Percentiles rank a stretch among this genome's conserved stretches.
Evolutionary conservation across 2,113 vertebrate genomes (phyloP).

Genomic region (Dolichotis patagonum): DNA sequence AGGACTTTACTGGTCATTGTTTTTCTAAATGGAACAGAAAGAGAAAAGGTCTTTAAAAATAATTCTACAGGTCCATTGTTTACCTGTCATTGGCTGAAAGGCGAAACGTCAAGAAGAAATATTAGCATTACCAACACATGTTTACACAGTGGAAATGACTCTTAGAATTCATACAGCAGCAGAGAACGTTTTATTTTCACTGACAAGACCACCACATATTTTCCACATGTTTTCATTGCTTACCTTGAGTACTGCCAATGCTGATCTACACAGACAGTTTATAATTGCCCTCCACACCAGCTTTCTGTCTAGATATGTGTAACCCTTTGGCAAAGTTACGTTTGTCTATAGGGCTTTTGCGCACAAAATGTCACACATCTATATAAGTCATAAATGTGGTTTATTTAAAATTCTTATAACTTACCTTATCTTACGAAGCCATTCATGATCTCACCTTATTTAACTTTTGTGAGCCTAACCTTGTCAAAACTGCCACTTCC

Average conservation of each 20-base stretch:
- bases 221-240: slow-evolving; percentile 44
- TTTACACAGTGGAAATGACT: slow-evolving; percentile 55
- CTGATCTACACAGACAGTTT: background rate
- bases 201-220: slow-evolving; percentile 49
- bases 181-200: slow-evolving; percentile 52
- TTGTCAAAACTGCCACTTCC: slow-evolving; percentile 39
- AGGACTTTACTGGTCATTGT: slow-evolving; percentile 20
- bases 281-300: slow-evolving; percentile 43
- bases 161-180: slow-evolving; percentile 48
- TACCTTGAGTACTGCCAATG: background rate
- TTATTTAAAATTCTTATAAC: slow-evolving; percentile 37
- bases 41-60: slow-evolving; percentile 41
- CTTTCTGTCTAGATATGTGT: slow-evolving; percentile 40
- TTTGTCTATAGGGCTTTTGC: slow-evolving; percentile 37
- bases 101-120: slow-evolving; percentile 62
- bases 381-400: slow-evolving; percentile 31
- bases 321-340: background rate
- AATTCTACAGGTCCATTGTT: slow-evolving; percentile 48
- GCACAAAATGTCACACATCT: background rate
- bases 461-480: slow-evolving; percentile 18
- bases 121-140: slow-evolving; percentile 52
- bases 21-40: slow-evolving; percentile 45
- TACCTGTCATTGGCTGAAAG: slow-evolving; percentile 44
- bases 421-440: background rate
- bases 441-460: slow-evolving; percentile 16